A percentile compares a stretch with the other conserved stretches of the same genome.
Evolutionary conservation across 1,140 invertebrate species (phyloP).

Genomic region (Sarcophaga bullata): DNA sequence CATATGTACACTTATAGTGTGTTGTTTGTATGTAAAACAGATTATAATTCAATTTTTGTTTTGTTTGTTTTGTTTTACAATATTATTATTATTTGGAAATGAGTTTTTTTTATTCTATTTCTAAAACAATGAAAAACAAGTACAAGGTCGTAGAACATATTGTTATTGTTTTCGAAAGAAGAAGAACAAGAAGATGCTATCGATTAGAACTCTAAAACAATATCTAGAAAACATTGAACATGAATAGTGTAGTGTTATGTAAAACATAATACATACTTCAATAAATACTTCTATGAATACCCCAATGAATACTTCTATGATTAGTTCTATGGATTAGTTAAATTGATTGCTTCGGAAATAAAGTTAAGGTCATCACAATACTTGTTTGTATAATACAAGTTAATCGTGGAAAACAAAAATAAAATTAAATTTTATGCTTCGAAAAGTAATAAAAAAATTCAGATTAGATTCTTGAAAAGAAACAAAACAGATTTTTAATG

Average conservation of each 20-base stretch:
- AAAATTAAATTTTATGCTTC: too few species aligned
- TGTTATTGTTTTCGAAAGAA: neutral
- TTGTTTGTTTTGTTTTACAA: neutral
- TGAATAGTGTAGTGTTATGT: neutral
- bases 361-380: conserved; percentile 14
- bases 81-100: neutral
- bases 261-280: too few species aligned
- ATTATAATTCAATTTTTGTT: neutral
- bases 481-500: too few species aligned
- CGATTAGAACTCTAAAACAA: conserved; percentile 6
- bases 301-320: neutral
- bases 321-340: conserved; percentile 19
- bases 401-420: too few species aligned
- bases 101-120: neutral
- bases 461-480: too few species aligned
- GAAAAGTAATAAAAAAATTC: too few species aligned
- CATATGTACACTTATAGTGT: too few species aligned
- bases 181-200: conserved; percentile 25
- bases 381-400: too few species aligned
- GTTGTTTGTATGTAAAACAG: neutral
- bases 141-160: conserved; percentile 31
- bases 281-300: neutral
- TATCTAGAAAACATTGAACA: neutral
- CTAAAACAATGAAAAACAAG: conserved; percentile 36
- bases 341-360: conserved; percentile 32